Conservation (phyloP, 2,888 invertebrate genomes). For the Eupeodes latifasciatus region DNA sequence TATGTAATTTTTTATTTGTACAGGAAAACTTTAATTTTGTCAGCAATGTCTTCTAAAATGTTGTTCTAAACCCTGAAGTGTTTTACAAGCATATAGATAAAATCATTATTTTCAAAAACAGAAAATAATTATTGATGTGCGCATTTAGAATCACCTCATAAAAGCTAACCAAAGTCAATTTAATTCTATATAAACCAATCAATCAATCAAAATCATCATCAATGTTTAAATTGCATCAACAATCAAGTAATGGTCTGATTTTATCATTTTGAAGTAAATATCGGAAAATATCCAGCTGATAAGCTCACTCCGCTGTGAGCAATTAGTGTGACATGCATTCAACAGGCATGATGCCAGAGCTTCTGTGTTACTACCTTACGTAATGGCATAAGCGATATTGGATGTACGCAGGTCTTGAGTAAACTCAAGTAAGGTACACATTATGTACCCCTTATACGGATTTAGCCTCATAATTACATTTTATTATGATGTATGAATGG, state of each 20-base stretch:
- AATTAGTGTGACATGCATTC: neutral
- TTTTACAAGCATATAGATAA: too few species aligned
- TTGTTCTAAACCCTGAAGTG: too few species aligned
- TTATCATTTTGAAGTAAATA: slow-evolving; percentile 10
- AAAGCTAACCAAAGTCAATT: neutral
- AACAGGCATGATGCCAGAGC: slow-evolving; percentile 6
- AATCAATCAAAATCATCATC: neutral
- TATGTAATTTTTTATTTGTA: too few species aligned
- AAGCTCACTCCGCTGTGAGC: neutral
- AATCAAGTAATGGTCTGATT: slow-evolving; percentile 11
- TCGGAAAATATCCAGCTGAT: neutral
- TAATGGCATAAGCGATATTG: neutral
- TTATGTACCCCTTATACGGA: too few species aligned
- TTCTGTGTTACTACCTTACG: slow-evolving; percentile 16
- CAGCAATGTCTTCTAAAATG: too few species aligned
- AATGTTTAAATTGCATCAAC: neutral
- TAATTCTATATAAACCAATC: neutral
- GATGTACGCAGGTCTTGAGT: neutral
- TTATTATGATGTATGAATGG: too few species aligned
- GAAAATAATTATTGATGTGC: too few species aligned
- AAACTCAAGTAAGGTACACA: neutral
- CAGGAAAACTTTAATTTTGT: too few species aligned
- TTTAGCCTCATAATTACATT: too few species aligned
- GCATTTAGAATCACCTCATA: too few species aligned
- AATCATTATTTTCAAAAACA: too few species aligned